Base-by-base conservation (phyloP, 2,797 vertebrate species). In the Coranthus polyacanthus region DNA sequence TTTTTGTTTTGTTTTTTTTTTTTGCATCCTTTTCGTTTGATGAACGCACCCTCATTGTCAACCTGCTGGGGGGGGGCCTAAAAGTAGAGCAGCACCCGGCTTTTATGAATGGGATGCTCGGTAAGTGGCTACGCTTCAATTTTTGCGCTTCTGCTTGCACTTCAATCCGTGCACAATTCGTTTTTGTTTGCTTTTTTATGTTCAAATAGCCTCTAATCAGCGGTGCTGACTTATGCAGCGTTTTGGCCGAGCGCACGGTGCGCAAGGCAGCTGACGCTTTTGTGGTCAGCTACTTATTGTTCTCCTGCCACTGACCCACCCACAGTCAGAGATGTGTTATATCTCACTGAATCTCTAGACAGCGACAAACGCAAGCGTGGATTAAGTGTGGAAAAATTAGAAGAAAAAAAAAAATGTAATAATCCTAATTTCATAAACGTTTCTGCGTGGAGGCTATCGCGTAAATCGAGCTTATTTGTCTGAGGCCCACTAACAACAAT, bases 91-190 rank as follows among this genome's bases (percentile, higher is more conserved):
- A 44, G 67, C 83, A 59, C 50, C 84, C 83, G 84, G 85, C 75
- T 73, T 76, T 78, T 81, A 72, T 90, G 87, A 89, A 90, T 92
- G 91, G 74, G 88, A 93, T 89, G 88, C 84, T 83, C 70, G 88
- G 92, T 93, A 85, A 90, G 91, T 74, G 55, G 41, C 34, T 21
- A 54, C 12, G 36, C 57, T 2, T 78, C 34, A 29, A 3, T 59
- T 7, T 54, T 47, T 45, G 6, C 32, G 2, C 18, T 26, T 34
- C 5, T 18, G n/a, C 39, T 34, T 54, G 5, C 72, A 44, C 29
- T 47, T 18, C 4, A 18, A 10, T 1, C 0, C 10, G 9, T 12
- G 0, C 16, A 36, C 6, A 9, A 2, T 1, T 21, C n/a, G 0
- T 3, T 13, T 29, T 42, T 3, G 12, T 2, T 55, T 52, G 44